phyloP scores from a whole-genome alignment of 2,888 invertebrate genomes.

The Trimorus sp. region DNA sequence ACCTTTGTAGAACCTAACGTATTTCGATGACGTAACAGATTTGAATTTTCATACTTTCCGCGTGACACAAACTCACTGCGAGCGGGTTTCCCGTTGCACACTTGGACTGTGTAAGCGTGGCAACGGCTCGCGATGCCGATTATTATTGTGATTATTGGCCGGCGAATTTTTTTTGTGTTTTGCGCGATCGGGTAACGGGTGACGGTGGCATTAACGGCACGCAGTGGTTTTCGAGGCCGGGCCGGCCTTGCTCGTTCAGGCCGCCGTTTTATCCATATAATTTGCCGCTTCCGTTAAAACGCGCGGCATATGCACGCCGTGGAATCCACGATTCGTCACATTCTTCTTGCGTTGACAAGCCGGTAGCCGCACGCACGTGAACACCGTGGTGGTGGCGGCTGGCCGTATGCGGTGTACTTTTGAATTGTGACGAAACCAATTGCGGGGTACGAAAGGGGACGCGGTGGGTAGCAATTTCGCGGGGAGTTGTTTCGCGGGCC shows the following conservation, averaged over 20 bases:
- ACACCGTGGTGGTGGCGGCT: neutral
- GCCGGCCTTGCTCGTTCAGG: slow-evolving; percentile 52
- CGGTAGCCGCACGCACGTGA: slow-evolving; percentile 21
- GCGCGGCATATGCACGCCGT: slow-evolving; percentile 43
- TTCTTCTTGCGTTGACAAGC: slow-evolving; percentile 40
- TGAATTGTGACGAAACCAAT: slow-evolving; percentile 20
- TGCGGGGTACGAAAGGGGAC: neutral
- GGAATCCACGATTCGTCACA: slow-evolving; percentile 49
- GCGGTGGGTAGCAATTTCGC: no score
- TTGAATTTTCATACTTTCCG: no score
- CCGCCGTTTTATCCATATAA: slow-evolving; percentile 37
- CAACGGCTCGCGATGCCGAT: slow-evolving; percentile 23
- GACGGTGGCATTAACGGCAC: slow-evolving; percentile 77
- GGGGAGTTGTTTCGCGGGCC: no score
- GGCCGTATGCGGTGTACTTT: slow-evolving; percentile 1
- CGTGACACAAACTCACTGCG: neutral
- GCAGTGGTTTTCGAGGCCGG: slow-evolving; percentile 75
- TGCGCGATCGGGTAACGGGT: slow-evolving; percentile 72
- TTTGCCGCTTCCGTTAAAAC: slow-evolving; percentile 56
- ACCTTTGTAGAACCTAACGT: no score
- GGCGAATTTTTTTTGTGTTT: slow-evolving; percentile 33
- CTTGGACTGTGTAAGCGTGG: neutral
- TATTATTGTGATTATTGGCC: slow-evolving; percentile 40
- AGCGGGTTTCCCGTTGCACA: neutral
- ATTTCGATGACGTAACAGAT: no score